Percentiles rank a stretch among this genome's conserved stretches.
Conservation (phyloP, 2,113 vertebrate genomes). For the Urocitellus parryii region DNA sequence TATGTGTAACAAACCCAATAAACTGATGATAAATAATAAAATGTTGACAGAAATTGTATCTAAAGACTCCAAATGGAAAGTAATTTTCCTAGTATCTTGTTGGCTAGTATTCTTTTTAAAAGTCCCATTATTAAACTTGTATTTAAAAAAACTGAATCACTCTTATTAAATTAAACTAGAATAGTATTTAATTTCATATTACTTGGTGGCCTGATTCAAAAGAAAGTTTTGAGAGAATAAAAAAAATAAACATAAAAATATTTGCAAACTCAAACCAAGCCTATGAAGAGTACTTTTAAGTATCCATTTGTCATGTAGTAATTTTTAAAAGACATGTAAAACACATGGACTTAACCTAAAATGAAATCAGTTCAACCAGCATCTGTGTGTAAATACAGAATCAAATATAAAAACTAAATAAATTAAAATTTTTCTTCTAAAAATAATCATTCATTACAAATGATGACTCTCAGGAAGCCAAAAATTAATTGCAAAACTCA, state of each 20-base stretch:
- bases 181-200: neutral
- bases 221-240: neutral
- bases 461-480: neutral
- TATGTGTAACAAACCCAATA: neutral
- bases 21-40: neutral
- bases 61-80: neutral
- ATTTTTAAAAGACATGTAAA: neutral
- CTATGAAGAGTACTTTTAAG: neutral
- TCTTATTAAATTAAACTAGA: neutral
- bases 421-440: neutral
- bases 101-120: neutral
- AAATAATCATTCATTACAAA: neutral
- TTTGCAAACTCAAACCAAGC: neutral
- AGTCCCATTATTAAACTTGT: neutral
- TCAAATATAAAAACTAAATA: neutral
- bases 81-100: neutral
- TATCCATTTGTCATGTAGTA: neutral
- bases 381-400: neutral
- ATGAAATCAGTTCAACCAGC: neutral
- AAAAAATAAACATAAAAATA: neutral
- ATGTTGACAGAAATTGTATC: neutral
- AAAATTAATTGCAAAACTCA: neutral
- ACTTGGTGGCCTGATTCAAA: neutral
- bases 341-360: slow-evolving; percentile 21
- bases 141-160: neutral